Base-by-base conservation (phyloP, 2,888 invertebrate genomes). In the Hanleya hanleyi region DNA sequence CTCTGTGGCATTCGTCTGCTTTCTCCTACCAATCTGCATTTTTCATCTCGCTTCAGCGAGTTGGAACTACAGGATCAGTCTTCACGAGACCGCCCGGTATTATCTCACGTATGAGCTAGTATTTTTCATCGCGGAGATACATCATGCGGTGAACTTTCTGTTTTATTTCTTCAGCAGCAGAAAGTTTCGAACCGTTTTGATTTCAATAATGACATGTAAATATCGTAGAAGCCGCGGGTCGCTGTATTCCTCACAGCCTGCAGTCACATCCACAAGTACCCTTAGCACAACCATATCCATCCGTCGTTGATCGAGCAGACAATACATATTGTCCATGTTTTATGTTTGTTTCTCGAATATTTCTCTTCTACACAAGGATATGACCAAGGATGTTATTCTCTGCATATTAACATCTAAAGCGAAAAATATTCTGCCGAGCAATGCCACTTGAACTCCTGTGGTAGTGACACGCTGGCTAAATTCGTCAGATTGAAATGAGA, bases 151-250 rank as follows among this genome's bases (percentile, higher is more conserved):
- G n/a, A 64, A 64, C 26, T 64, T 64, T 35, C 26, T 64, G 22
- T 37, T 64, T 64, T 64, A 64, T 26, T 64, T 64, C 26, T 37
- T 35, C n/a, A 64, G 64, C 38, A 64, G 64, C 36, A 35, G 64
- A 12, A 64, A 64, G 37, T 64, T 64, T 35, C 64, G 64, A 3
- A 64, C 35, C 1, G 38, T 64, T 35, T 35, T 64, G 18, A 64
- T 64, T 36, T 18, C 15, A 12, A 15, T 64, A 18, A 35, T 64
- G 1, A 12, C 22, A 15, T 64, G 64, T 37, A 64, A 36, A 37
- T 32, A 22, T 22, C 57, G 57, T 2, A 7, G 26, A 15, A 57
- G 32, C 9, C 57, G 57, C 2, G 57, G 57, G 12, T 57, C 57
- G 22, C 57, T 57, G 22, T 57, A 57, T 32, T 29, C 57, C 29